Base-by-base conservation (phyloP, 2,888 invertebrate species). In the Phyllotreta cruciferae region DNA sequence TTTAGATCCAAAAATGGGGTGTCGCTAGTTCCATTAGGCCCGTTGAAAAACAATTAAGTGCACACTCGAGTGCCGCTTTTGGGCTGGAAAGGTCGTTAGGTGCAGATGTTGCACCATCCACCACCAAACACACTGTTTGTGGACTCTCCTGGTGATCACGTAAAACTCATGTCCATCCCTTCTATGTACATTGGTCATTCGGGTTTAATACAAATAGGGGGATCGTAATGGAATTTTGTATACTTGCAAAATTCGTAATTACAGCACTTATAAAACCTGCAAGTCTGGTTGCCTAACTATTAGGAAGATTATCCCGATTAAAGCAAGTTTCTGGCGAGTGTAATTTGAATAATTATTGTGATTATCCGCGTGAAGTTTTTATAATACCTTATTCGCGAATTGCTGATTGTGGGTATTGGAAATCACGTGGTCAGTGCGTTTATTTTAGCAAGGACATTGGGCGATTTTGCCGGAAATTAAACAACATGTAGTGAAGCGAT, bases 381-480 rank as follows among this genome's bases (percentile, higher is more conserved):
- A 24, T 24, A 24, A 24, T 24, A 24, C 24, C n/a, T n/a, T n/a
- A 24, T 24, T 24, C 24, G 24, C 24, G 24, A 24, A 24, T 3
- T 24, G 24, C 24, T 24, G 24, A 24, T 24, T 41, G 41, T 41
- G 9, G 9, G 10, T 10, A 36, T 13, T 56, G 56, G 47, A 37
- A 4, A 60, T 60, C 60, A 60, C 60, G 50, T 35, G 58, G 9
- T n/a, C 39, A 58, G 38, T 50, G 44, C 52, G 44, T 60, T 60
- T 24, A 3, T 45, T 60, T 60, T 37, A 5, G n/a, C 60, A 60
- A 60, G 60, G 60, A 52, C 60, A 53, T 36, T 13, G 10, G 37
- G 44, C 44, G 52, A 60, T 52, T 60, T 34, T 44, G 53, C 60
- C 60, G 60, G 60, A 60, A 60, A 60, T 60, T 34, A 60, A 24